Evolutionary conservation across 2,888 invertebrate species (phyloP).

Genomic region (Stictocephala bisonia): DNA sequence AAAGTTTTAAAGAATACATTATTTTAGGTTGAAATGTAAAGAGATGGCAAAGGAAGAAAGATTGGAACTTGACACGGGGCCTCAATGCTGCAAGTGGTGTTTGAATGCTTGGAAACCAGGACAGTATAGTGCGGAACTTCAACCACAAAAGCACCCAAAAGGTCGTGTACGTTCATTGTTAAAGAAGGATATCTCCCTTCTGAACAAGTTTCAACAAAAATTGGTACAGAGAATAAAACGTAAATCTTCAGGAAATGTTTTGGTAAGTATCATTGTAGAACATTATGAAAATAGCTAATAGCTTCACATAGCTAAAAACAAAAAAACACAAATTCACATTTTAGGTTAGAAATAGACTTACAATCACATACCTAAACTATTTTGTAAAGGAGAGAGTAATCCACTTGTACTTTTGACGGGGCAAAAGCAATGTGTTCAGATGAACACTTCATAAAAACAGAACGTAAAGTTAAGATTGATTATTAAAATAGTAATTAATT

Average conservation of each 20-base stretch:
- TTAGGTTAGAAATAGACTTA: too few species aligned
- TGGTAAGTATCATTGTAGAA: too few species aligned
- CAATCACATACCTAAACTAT: too few species aligned
- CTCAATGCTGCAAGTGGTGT: constrained; percentile 21
- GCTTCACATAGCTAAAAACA: too few species aligned
- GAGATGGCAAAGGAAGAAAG: constrained; percentile 10
- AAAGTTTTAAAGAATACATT: neutral
- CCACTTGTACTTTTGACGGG: too few species aligned
- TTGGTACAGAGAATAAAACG: constrained; percentile 12
- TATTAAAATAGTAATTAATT: too few species aligned
- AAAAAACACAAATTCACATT: too few species aligned
- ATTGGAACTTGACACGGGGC: neutral
- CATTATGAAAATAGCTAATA: too few species aligned
- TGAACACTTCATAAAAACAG: too few species aligned
- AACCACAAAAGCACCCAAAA: constrained; percentile 30
- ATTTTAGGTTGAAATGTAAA: constrained; percentile 14
- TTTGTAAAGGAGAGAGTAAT: too few species aligned
- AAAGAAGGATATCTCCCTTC: neutral
- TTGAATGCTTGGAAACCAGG: neutral
- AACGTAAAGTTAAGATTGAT: too few species aligned
- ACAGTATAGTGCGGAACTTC: neutral
- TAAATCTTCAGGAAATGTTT: neutral
- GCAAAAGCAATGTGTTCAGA: too few species aligned
- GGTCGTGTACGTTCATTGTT: constrained; percentile 11
- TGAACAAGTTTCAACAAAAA: neutral